Base-by-base conservation (phyloP, 2,888 invertebrate species). In the Nymphalis polychloros region DNA sequence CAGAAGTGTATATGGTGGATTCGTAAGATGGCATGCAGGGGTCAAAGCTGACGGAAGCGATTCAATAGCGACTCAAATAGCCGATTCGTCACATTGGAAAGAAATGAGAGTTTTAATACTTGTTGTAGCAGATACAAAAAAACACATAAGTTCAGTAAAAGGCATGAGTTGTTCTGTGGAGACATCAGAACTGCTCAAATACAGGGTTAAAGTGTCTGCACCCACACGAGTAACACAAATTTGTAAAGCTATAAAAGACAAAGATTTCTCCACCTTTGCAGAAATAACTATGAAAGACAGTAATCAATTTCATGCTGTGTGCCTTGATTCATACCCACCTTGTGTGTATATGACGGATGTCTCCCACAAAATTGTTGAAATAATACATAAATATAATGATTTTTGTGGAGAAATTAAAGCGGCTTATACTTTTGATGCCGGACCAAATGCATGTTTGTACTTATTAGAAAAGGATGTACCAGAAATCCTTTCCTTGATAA, bases 401-500 rank as follows among this genome's bases (percentile, higher is more conserved):
- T 85, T 93, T 35, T 93, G 90, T 79, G 94, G 95, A n/a, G 84
- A 90, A 71, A 85, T 89, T 20, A 96, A 95, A 88, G 96, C 97
- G 8, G 98, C 98, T 0, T 99, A 99, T 84, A 99, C 99, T 19
- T 99, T 98, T 93, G 99, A 99, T 94, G 99, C 99, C 65, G 99
- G 99, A 7, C 97, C 99, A 61, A 99, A 99, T 93, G 98, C 98
- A 6, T 98, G 98, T 84, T 87, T 99, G 0, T 98, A 97, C 88
- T 87, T 98, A 19, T 87, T 97, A 61, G 95, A 97, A 75, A 90
- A 96, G 72, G 94, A 97, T 84, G 95, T 98, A 0, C 91, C 95
- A 0, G 93, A 94, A 78, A 92, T 98, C 16, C 69, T 96, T 31
- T 89, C 94, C 41, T 84, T 97, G 17, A 86, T 98, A 7, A 94